phyloP scores from a whole-genome alignment of 2,888 invertebrate genomes.

The Acanthosoma haemorrhoidale region DNA sequence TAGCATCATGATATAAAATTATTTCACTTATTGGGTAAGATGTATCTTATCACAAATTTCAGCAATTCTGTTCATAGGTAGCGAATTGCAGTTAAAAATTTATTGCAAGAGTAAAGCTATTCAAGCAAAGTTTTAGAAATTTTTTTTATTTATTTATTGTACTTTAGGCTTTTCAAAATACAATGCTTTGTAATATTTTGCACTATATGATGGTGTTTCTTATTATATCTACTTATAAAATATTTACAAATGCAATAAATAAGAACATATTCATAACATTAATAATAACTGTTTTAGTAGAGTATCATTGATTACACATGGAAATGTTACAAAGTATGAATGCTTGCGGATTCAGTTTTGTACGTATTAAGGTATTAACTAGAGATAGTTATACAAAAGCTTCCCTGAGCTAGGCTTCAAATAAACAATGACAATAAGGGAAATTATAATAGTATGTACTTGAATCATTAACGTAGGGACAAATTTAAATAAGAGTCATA shows the following conservation, averaged over 20 bases:
- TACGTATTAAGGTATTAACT: slow-evolving; percentile 20
- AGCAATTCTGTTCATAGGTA: slow-evolving; percentile 28
- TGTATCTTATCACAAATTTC: slow-evolving; percentile 23
- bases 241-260: slow-evolving; percentile 13
- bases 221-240: background rate
- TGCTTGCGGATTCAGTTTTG: background rate
- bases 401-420: slow-evolving; percentile 6
- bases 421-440: background rate
- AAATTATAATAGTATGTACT: background rate
- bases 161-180: slow-evolving; percentile 18
- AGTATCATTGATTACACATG: background rate
- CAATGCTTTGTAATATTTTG: slow-evolving; percentile 21
- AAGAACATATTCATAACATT: background rate
- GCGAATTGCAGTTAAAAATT: slow-evolving; percentile 24
- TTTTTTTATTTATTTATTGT: too few relatives aligned
- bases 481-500: background rate
- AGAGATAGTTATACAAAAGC: slow-evolving; percentile 15
- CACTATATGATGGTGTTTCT: slow-evolving; percentile 18
- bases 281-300: background rate
- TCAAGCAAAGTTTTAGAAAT: slow-evolving; percentile 19
- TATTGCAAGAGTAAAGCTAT: slow-evolving; percentile 26
- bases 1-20: slow-evolving; percentile 16
- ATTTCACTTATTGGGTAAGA: slow-evolving; percentile 19
- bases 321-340: background rate
- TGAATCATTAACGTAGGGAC: background rate